Percentiles rank a stretch among this genome's conserved stretches.
Conservation (phyloP, 2,797 vertebrate species). For the Ctenochaetus hawaiiensis region DNA sequence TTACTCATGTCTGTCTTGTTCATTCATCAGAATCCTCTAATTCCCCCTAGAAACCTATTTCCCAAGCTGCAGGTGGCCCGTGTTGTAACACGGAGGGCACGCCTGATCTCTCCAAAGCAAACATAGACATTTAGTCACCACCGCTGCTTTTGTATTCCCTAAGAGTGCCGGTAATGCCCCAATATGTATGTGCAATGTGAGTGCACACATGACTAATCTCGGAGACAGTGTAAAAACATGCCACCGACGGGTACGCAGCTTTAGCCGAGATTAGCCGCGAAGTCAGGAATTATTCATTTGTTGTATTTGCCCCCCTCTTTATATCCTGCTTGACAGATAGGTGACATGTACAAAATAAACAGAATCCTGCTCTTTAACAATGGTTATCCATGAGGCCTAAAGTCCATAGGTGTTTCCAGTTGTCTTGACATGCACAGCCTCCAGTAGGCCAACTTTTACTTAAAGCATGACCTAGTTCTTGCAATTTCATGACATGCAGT, state of each 20-base stretch:
- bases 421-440: constrained; percentile 33
- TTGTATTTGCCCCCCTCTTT: constrained; percentile 49
- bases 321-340: constrained; percentile 55
- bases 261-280: constrained; percentile 64
- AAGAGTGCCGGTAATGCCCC: constrained; percentile 67
- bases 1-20: constrained; percentile 83
- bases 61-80: constrained; percentile 76
- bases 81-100: constrained; percentile 73
- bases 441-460: constrained; percentile 28
- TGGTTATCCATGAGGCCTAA: constrained; percentile 38
- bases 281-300: constrained; percentile 67
- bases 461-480: constrained; percentile 47
- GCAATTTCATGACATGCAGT: constrained; percentile 10
- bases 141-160: constrained; percentile 75
- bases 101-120: constrained; percentile 72
- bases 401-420: constrained; percentile 59
- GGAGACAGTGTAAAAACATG: constrained; percentile 64
- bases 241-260: constrained; percentile 64
- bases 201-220: constrained; percentile 77
- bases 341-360: constrained; percentile 49
- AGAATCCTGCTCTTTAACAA: constrained; percentile 35
- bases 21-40: constrained; percentile 80
- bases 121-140: constrained; percentile 83
- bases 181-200: constrained; percentile 53
- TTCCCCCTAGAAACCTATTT: constrained; percentile 74